Evolutionary conservation across 2,888 invertebrate species (phyloP).

Genomic region (Cataglyphis albicans): DNA sequence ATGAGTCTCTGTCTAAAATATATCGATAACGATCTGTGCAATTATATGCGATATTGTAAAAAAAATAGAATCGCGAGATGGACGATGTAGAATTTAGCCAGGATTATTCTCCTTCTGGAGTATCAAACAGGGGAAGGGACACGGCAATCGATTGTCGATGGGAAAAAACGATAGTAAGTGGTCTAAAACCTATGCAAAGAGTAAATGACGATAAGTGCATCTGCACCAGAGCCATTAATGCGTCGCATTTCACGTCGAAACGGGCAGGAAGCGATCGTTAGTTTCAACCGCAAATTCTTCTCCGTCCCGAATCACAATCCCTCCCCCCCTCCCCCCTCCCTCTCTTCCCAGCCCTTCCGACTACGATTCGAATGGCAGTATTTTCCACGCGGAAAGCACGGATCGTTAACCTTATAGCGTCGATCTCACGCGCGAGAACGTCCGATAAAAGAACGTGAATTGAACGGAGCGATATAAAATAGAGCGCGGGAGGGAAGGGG

Average conservation of each 20-base stretch:
- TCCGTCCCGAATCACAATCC: constrained; percentile 17
- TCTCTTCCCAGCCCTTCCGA: neutral
- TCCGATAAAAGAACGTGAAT: constrained; percentile 45
- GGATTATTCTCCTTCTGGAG: neutral
- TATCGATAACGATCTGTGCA: neutral
- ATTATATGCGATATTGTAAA: neutral
- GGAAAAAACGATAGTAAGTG: constrained; percentile 8
- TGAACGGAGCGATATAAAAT: constrained; percentile 58
- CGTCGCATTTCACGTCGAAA: constrained; percentile 38
- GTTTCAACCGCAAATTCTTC: constrained; percentile 43
- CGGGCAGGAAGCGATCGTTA: constrained; percentile 41
- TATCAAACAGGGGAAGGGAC: constrained; percentile 9
- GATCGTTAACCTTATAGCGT: constrained; percentile 49
- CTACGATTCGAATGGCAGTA: constrained; percentile 42
- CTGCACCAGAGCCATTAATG: constrained; percentile 46
- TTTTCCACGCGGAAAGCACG: constrained; percentile 35
- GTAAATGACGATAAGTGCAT: constrained; percentile 44
- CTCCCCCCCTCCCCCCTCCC: no score
- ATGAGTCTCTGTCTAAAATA: neutral
- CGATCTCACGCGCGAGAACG: constrained; percentile 48
- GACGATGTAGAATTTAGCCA: neutral
- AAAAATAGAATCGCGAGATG: neutral
- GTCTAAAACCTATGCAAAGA: constrained; percentile 12
- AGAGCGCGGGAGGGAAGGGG: constrained; percentile 27
- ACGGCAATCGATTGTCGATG: constrained; percentile 7